Evolutionary conservation across 2,113 vertebrate genomes (phyloP), one percentile per base, ranked within the genome.

Genomic region (Hydropotes inermis): DNA sequence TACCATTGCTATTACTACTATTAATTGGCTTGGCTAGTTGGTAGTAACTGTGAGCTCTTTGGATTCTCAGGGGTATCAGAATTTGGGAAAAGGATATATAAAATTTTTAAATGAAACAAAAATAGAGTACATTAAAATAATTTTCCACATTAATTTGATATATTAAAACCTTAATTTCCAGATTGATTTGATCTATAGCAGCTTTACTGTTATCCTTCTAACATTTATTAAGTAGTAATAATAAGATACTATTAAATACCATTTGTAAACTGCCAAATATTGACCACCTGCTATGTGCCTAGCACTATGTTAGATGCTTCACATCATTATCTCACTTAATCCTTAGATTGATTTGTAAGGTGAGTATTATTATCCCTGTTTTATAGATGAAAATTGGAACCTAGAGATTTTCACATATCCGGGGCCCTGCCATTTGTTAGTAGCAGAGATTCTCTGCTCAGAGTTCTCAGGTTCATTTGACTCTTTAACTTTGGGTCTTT

Each of bases 211-310:
- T 96, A 81, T 45, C 57, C 47, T 55, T 90, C 86, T 55, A 85
- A 78, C 33, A 94, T 93, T 96, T 93, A 89, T 86, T 91, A 96
- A 95, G 11, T 87, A 95, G 91, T 79, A 97, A 81, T 58, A 93
- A 52, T 84, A 96, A 61, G 6, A 76, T 83, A 54, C 61, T 98
- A 83, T 33, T 95, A 89, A 95, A 47, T 94, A 90, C 39, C 45
- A 81, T 90, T 94, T 95, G 64, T 92, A 92, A 87, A 96, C 79
- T 95, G 64, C 70, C 76, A 89, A 87, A 54, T 97, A 96, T 97
- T 97, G 96, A 97, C 91, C 97, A 97, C 91, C 97, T 98, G 92
- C 98, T 97, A 96, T 98, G 98, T 98, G 98, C 97, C 98, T 95
- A 96, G 97, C 96, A 97, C 96, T 97, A 36, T 93, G 58, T 94